Conservation (phyloP, 2,797 vertebrate species). For the Delichon dasypus region DNA sequence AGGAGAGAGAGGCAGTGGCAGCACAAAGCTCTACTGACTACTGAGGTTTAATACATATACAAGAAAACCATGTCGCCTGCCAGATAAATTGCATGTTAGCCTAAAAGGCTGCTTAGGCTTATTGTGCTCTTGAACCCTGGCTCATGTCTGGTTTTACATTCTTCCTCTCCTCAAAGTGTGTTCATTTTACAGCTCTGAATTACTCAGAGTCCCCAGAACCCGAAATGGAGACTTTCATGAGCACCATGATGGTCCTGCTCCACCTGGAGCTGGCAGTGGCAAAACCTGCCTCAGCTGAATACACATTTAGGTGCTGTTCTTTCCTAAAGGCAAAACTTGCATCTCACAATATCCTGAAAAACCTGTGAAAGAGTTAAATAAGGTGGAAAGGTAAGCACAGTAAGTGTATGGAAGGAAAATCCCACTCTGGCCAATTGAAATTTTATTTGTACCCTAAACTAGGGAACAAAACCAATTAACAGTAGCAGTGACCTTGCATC, state of each 20-base stretch:
- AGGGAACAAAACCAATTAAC: neutral
- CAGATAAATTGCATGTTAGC: neutral
- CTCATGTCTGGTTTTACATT: neutral
- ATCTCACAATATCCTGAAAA: neutral
- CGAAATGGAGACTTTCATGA: neutral
- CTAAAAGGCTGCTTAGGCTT: neutral
- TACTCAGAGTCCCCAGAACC: neutral
- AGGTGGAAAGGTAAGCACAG: neutral
- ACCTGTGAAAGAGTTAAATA: neutral
- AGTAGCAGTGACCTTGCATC: neutral
- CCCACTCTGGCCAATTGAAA: neutral
- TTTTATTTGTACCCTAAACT: neutral
- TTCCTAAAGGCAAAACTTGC: neutral
- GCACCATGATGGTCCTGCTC: neutral
- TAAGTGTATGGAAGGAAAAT: neutral
- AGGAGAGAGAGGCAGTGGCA: constrained; percentile 25
- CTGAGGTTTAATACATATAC: constrained; percentile 8
- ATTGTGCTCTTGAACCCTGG: neutral
- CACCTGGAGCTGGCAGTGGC: neutral
- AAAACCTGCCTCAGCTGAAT: neutral
- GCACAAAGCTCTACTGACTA: constrained; percentile 31
- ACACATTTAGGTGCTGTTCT: neutral
- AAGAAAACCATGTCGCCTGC: constrained; percentile 5
- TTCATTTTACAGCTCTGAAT: neutral
- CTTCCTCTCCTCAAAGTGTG: neutral